phyloP scores from a whole-genome alignment of 2,888 invertebrate species.

The Sinhomidia bicolor region DNA sequence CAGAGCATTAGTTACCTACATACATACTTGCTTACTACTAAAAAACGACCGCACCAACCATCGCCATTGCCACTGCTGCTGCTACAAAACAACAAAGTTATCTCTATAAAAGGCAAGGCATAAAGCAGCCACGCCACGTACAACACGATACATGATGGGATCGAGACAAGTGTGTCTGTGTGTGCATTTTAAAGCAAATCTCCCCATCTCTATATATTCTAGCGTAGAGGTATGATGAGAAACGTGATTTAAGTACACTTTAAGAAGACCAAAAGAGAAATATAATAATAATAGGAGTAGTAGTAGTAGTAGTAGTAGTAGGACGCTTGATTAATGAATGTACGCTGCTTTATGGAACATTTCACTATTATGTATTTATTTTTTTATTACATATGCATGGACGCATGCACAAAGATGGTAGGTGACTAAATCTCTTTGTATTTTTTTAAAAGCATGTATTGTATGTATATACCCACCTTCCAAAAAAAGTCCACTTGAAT shows the following conservation, averaged over 20 bases:
- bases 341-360: neutral
- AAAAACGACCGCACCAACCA: too few relatives aligned
- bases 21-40: too few relatives aligned
- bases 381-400: too few relatives aligned
- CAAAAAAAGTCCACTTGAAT: neutral
- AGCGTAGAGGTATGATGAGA: neutral
- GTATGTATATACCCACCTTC: neutral
- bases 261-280: neutral
- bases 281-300: neutral
- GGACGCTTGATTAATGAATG: slow-evolving; percentile 32
- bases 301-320: neutral
- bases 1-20: neutral
- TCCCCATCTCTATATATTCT: neutral
- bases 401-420: too few relatives aligned
- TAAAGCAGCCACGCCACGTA: neutral
- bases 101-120: neutral
- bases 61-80: too few relatives aligned
- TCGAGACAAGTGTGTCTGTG: neutral
- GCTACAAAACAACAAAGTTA: neutral
- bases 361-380: neutral
- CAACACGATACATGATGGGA: neutral
- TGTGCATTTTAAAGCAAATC: slow-evolving; percentile 13
- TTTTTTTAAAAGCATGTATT: neutral
- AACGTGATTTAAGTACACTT: slow-evolving; percentile 33
- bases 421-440: too few relatives aligned